These are phyloP conservation scores for Hipparchia sbordonii DNA, from an alignment of 2,888 invertebrate species.

Conservation along the genomic window DNA sequence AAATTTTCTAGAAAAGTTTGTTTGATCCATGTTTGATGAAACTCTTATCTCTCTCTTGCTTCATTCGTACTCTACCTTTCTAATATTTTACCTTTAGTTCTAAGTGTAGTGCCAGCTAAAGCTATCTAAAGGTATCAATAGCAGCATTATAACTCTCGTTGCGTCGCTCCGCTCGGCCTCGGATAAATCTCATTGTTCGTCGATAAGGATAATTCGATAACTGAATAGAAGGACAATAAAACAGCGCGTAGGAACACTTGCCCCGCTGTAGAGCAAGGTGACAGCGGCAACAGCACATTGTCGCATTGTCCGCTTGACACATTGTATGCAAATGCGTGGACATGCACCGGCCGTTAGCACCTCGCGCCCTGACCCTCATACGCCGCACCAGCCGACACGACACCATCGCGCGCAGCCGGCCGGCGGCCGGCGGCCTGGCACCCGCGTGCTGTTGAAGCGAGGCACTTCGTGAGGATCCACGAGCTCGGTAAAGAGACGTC, in stretches of 20 bases:
- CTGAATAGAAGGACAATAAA: slow-evolving; percentile 1
- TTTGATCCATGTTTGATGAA: too few relatives aligned
- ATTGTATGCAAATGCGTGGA: slow-evolving; percentile 2
- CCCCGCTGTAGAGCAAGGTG: neutral
- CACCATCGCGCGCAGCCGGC: neutral
- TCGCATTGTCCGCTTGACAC: slow-evolving; percentile 1
- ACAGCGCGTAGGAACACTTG: neutral
- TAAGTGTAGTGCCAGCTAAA: too few relatives aligned
- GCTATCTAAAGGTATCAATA: too few relatives aligned
- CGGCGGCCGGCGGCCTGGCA: too few relatives aligned
- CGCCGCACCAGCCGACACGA: neutral
- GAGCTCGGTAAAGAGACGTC: too few relatives aligned
- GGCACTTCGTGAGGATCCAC: neutral
- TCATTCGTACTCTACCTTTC: too few relatives aligned
- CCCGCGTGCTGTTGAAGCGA: too few relatives aligned
- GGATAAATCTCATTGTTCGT: neutral
- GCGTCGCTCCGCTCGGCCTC: too few relatives aligned
- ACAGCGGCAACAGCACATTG: neutral
- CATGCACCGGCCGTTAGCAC: neutral
- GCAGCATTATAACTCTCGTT: too few relatives aligned
- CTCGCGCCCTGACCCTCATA: neutral
- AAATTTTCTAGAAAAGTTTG: too few relatives aligned
- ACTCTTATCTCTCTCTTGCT: too few relatives aligned
- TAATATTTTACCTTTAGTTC: too few relatives aligned
- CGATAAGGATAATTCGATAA: neutral